These are phyloP conservation scores for Phymatocera aterrima DNA, from an alignment of 2,888 invertebrate species.

Conservation along the genomic window DNA sequence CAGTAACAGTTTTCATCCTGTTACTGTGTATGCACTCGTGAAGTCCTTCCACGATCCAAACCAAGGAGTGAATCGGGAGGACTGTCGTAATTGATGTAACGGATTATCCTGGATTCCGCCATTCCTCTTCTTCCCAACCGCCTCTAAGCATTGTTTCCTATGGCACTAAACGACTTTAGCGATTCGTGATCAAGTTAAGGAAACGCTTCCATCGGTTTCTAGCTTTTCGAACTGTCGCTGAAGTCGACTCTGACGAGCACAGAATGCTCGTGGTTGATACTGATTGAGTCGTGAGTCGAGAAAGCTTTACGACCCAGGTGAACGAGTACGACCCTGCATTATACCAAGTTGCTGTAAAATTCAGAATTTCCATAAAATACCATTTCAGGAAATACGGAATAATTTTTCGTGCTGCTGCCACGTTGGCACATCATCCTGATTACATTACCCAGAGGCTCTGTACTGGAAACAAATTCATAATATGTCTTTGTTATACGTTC, in stretches of 20 bases:
- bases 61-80: constrained; percentile 22
- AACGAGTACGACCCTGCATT: not conserved
- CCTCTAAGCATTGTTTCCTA: constrained; percentile 31
- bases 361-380: too few relatives aligned
- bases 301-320: constrained; percentile 22
- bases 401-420: too few relatives aligned
- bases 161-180: constrained; percentile 29
- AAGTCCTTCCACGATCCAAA: constrained; percentile 17
- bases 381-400: too few relatives aligned
- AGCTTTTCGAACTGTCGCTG: constrained; percentile 23
- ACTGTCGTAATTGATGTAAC: constrained; percentile 32
- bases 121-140: constrained; percentile 19
- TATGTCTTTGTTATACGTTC: too few relatives aligned
- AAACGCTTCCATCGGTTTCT: constrained; percentile 34
- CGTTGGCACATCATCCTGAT: too few relatives aligned
- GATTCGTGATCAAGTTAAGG: constrained; percentile 35
- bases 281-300: not conserved
- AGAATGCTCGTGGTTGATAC: constrained; percentile 28
- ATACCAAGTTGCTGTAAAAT: too few relatives aligned
- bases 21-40: not conserved
- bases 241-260: not conserved
- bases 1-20: not conserved
- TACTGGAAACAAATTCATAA: too few relatives aligned
- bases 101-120: constrained; percentile 24
- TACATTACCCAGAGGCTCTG: too few relatives aligned